phyloP scores from a whole-genome alignment of 2,797 vertebrate species.

The Muscicapa striata region DNA sequence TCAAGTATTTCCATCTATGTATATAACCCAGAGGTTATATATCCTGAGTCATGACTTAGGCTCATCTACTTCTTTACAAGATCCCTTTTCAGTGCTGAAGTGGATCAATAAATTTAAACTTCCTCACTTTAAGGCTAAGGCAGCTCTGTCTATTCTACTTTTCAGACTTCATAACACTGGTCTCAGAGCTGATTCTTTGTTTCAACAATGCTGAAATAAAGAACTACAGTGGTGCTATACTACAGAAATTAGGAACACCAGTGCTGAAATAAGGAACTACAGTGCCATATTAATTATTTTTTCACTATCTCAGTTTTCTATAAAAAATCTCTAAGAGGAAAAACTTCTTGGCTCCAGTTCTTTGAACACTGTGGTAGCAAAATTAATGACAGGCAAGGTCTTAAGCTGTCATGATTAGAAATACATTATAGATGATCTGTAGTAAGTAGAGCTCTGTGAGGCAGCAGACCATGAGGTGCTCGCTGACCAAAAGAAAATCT shows the following conservation, averaged over 20 bases:
- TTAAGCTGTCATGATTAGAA: background rate
- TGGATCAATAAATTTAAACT: background rate
- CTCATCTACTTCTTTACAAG: background rate
- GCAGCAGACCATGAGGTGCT: background rate
- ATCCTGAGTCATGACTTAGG: background rate
- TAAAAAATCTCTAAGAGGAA: background rate
- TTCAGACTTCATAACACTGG: background rate
- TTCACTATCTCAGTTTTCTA: background rate
- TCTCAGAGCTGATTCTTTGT: background rate
- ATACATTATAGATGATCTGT: background rate
- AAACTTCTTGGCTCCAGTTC: background rate
- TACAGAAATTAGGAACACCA: background rate
- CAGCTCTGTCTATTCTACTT: background rate
- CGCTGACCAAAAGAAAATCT: background rate
- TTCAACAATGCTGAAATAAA: background rate
- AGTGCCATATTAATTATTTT: background rate
- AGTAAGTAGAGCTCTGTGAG: background rate
- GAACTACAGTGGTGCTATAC: too few species aligned
- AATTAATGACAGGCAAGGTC: background rate
- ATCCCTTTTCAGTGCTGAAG: background rate
- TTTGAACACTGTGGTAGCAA: background rate
- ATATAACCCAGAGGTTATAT: background rate
- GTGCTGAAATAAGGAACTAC: background rate
- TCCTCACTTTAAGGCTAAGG: background rate
- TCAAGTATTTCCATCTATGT: background rate